Evolutionary conservation across 1,140 invertebrate genomes (phyloP).

Genomic region (Reticulitermes speratus): DNA sequence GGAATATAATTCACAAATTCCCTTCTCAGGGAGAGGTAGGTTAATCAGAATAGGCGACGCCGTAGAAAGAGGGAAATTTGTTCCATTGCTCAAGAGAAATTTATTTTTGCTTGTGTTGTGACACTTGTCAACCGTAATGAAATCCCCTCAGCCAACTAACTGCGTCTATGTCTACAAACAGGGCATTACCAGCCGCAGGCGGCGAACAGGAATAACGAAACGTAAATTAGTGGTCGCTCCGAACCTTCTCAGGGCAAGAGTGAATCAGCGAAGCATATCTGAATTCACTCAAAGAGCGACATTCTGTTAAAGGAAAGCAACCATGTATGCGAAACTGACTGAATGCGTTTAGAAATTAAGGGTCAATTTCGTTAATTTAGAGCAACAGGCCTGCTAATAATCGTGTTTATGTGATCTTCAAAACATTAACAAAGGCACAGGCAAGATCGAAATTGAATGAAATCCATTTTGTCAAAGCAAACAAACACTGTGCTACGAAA

Average conservation of each 20-base stretch:
- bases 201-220: neutral
- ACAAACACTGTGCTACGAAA: too few relatives aligned
- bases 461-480: too few relatives aligned
- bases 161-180: neutral
- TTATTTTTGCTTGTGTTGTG: neutral
- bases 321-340: neutral
- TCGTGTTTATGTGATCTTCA: too few relatives aligned
- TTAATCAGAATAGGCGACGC: neutral
- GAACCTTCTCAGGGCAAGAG: neutral
- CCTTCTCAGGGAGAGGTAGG: neutral
- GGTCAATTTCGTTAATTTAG: neutral
- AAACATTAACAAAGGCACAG: too few relatives aligned
- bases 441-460: too few relatives aligned
- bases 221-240: neutral
- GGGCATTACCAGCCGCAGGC: neutral
- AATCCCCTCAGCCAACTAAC: neutral
- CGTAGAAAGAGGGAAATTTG: neutral
- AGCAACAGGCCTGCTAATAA: neutral
- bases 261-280: neutral
- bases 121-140: constrained; percentile 6
- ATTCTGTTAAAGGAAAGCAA: neutral
- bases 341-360: neutral
- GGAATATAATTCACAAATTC: neutral
- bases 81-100: constrained; percentile 1
- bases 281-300: neutral